Conservation (phyloP, 2,797 vertebrate species). For the Enteromius radiatus region DNA sequence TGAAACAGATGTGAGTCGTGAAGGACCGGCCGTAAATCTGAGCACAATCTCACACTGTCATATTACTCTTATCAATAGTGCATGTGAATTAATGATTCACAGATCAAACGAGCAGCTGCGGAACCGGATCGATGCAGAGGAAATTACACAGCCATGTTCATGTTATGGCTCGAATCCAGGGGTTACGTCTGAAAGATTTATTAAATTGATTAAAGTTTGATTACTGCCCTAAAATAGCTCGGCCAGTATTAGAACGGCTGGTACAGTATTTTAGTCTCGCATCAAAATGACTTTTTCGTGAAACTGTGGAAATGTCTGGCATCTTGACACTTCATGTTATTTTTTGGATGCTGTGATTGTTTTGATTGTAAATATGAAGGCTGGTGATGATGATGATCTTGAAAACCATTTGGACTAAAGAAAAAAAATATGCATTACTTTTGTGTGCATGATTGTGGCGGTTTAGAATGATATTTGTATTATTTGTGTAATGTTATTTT, state of each 20-base stretch:
- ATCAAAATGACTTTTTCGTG: conserved; percentile 22
- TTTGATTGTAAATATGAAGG: background rate
- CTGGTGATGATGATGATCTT: background rate
- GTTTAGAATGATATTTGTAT: background rate
- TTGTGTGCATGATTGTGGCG: background rate
- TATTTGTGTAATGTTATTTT: background rate
- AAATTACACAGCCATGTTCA: conserved; percentile 51
- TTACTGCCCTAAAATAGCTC: conserved; percentile 52
- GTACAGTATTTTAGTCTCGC: background rate
- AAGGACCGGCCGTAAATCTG: background rate
- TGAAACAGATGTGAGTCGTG: background rate
- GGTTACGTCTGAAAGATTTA: conserved; percentile 55
- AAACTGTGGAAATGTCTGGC: background rate
- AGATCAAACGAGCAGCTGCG: conserved; percentile 46
- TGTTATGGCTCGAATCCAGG: conserved; percentile 25
- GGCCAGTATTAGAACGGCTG: background rate
- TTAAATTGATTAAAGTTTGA: conserved; percentile 60
- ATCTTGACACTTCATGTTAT: background rate
- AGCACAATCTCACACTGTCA: conserved; percentile 4
- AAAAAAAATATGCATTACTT: background rate
- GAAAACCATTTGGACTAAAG: background rate
- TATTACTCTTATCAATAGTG: conserved; percentile 53
- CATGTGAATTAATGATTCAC: conserved; percentile 53
- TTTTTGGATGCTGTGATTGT: background rate
- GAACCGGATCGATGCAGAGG: conserved; percentile 25